phyloP scores from a whole-genome alignment of 2,113 vertebrate genomes.

The Tragulus kanchil region DNA sequence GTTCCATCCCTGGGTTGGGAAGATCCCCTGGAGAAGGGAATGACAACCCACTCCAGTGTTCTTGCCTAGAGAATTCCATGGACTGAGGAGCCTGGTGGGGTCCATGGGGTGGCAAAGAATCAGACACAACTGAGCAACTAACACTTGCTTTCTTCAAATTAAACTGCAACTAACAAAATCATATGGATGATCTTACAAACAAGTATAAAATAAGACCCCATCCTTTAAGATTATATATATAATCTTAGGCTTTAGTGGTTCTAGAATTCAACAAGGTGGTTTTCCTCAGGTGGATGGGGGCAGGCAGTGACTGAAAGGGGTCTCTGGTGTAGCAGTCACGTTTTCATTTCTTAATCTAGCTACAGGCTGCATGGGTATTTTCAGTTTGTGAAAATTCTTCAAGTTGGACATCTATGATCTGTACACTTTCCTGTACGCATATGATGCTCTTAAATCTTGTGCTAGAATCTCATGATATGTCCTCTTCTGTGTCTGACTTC shows the following conservation, averaged over 20 bases:
- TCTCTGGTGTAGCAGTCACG: not conserved
- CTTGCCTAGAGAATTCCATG: not conserved
- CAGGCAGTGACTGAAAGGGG: not conserved
- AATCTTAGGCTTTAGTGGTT: not conserved
- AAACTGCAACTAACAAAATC: not conserved
- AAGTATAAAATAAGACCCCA: not conserved
- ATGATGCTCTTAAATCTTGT: not conserved
- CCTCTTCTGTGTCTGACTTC: not conserved
- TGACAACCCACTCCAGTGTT: not conserved
- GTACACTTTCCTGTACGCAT: not conserved
- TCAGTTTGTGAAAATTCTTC: not conserved
- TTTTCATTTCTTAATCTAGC: not conserved
- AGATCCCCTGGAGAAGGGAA: not conserved
- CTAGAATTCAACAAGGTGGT: not conserved
- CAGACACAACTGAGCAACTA: not conserved
- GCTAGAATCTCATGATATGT: fast-evolving
- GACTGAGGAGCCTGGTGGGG: not conserved
- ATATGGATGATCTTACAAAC: not conserved
- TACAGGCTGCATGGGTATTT: not conserved
- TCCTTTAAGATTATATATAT: not conserved
- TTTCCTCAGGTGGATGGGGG: not conserved
- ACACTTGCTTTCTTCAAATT: not conserved
- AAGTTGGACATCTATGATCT: not conserved
- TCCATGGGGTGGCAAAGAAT: not conserved
- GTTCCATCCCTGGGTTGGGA: not conserved